Evolutionary conservation across 2,888 invertebrate species (phyloP).

Genomic region (Myopa testacea): DNA sequence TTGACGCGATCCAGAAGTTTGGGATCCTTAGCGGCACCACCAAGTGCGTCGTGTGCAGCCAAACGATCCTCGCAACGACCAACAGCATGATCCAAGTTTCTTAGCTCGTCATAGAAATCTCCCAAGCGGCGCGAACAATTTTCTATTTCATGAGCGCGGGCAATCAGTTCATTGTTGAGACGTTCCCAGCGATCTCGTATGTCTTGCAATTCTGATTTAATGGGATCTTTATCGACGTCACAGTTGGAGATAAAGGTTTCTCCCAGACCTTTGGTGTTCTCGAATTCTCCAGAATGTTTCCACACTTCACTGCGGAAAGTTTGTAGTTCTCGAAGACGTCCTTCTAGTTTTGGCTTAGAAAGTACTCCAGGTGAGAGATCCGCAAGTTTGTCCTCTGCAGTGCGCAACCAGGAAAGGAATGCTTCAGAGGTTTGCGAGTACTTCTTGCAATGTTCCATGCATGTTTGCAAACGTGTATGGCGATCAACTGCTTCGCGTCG

Average conservation of each 20-base stretch:
- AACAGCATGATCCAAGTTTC: constrained; percentile 86
- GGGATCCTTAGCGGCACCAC: constrained; percentile 83
- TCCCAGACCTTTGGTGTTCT: constrained; percentile 86
- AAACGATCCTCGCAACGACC: constrained; percentile 90
- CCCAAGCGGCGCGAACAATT: constrained; percentile 83
- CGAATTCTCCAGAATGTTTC: constrained; percentile 93
- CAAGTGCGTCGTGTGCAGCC: constrained; percentile 75
- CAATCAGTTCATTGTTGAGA: constrained; percentile 80
- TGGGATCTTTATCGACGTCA: constrained; percentile 90
- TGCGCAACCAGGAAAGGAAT: constrained; percentile 89
- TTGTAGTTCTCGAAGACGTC: constrained; percentile 88
- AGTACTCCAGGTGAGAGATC: constrained; percentile 83
- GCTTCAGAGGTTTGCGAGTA: constrained; percentile 87
- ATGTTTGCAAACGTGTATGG: constrained; percentile 87
- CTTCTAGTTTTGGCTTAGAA: constrained; percentile 87
- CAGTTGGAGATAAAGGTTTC: constrained; percentile 89
- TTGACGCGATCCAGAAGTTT: constrained; percentile 88
- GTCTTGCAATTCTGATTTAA: constrained; percentile 82
- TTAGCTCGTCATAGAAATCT: constrained; percentile 86
- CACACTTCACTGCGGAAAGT: constrained; percentile 92
- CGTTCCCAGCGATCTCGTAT: constrained; percentile 92
- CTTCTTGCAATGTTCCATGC: constrained; percentile 92
- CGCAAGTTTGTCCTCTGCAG: constrained; percentile 86
- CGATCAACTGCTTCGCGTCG: constrained; percentile 89
- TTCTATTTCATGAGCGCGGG: constrained; percentile 72